Evolutionary conservation across 2,888 invertebrate species (phyloP).

Genomic region (Eurytoma californica): DNA sequence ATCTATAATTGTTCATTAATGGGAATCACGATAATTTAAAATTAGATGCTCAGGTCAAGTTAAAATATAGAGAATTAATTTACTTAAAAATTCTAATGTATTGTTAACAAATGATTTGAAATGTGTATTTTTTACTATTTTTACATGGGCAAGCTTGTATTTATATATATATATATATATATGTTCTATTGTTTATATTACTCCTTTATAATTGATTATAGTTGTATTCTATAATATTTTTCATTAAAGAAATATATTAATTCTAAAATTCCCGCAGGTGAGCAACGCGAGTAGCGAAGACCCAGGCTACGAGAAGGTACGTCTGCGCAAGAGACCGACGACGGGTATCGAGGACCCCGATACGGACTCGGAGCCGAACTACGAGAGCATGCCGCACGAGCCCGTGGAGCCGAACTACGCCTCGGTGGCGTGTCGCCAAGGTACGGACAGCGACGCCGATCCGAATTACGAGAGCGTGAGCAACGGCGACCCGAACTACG

Average conservation of each 20-base stretch:
- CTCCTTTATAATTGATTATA: too few species aligned
- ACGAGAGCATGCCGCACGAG: constrained; percentile 83
- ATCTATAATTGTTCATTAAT: too few species aligned
- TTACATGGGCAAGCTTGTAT: neutral
- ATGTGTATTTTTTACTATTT: too few species aligned
- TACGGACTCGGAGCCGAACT: constrained; percentile 82
- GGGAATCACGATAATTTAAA: too few species aligned
- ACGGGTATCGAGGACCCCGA: constrained; percentile 74
- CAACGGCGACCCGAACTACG: constrained; percentile 86
- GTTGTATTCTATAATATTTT: neutral
- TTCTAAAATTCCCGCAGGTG: constrained; percentile 52
- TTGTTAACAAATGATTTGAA: too few species aligned
- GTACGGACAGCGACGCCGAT: constrained; percentile 83
- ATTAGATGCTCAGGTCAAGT: too few species aligned
- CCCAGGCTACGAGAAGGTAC: constrained; percentile 77
- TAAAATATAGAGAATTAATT: too few species aligned
- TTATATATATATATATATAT: neutral
- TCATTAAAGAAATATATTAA: neutral
- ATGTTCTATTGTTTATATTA: too few species aligned
- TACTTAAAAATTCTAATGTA: too few species aligned
- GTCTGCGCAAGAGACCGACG: constrained; percentile 63
- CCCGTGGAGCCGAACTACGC: constrained; percentile 79
- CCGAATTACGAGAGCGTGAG: constrained; percentile 83
- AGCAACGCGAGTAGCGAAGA: constrained; percentile 74
- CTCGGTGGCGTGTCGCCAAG: constrained; percentile 75